phyloP scores from a whole-genome alignment of 2,113 vertebrate genomes.

The Aplodontia rufa region DNA sequence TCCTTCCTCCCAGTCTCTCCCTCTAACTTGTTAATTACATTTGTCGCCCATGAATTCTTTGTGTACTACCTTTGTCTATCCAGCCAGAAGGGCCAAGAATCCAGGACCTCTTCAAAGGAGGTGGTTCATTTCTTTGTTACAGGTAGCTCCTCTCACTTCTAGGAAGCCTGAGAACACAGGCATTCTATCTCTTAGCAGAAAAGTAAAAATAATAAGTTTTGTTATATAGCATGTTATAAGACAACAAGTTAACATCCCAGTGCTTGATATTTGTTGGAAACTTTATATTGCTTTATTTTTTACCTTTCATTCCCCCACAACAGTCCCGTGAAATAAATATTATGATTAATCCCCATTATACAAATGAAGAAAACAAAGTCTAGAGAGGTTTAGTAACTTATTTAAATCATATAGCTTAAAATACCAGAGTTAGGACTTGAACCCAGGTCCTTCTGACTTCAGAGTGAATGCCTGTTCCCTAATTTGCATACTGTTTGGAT shows the following conservation, averaged over 20 bases:
- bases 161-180: background rate
- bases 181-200: constrained; percentile 21
- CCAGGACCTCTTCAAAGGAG: background rate
- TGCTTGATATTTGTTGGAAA: constrained; percentile 20
- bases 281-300: background rate
- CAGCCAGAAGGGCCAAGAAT: constrained; percentile 19
- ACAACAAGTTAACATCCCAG: background rate
- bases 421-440: background rate
- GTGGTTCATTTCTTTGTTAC: background rate
- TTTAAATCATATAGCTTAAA: background rate
- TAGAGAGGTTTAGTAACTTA: background rate
- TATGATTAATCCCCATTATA: constrained; percentile 10
- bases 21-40: constrained; percentile 65
- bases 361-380: constrained; percentile 33
- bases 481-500: background rate
- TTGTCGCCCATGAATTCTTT: constrained; percentile 37
- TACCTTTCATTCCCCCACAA: background rate
- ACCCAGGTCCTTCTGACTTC: background rate
- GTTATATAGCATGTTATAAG: background rate
- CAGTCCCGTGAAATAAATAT: background rate
- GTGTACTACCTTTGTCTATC: background rate
- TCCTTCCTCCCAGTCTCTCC: constrained; percentile 50
- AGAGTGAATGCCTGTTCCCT: background rate
- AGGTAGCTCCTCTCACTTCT: background rate
- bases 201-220: constrained; percentile 34